Conservation (phyloP, 2,888 invertebrate genomes). For the Pandemis corylana region DNA sequence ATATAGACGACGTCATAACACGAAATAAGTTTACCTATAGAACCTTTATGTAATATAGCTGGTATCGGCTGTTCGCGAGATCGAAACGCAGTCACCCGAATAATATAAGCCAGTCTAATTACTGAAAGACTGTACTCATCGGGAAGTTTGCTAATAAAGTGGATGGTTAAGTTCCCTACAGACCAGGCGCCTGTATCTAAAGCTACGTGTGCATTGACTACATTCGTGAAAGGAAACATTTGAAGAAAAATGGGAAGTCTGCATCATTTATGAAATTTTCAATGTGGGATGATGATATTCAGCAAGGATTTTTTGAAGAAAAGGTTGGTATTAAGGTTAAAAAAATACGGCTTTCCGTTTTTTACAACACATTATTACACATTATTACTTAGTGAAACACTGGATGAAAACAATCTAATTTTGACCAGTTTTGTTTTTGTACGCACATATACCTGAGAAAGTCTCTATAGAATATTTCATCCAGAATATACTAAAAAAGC, state of each 20-base stretch:
- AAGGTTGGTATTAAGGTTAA: too few species aligned
- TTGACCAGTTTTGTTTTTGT: too few species aligned
- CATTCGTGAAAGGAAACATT: background rate
- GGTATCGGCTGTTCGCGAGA: conserved; percentile 51
- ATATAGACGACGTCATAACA: conserved; percentile 13
- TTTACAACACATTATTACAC: too few species aligned
- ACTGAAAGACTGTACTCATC: conserved; percentile 75
- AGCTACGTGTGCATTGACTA: conserved; percentile 47
- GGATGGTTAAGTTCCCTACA: conserved; percentile 71
- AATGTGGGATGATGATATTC: too few species aligned
- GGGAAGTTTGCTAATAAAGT: conserved; percentile 82
- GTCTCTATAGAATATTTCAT: too few species aligned
- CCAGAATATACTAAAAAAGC: too few species aligned
- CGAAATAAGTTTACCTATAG: conserved; percentile 19
- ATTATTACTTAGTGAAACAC: too few species aligned
- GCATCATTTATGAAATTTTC: background rate
- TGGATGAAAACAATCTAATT: too few species aligned
- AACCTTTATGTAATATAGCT: conserved; percentile 11
- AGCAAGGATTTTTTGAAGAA: too few species aligned
- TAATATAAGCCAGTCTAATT: conserved; percentile 78
- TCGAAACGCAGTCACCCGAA: conserved; percentile 68
- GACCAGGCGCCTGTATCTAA: conserved; percentile 53
- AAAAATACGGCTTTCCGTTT: too few species aligned
- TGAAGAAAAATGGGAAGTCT: background rate
- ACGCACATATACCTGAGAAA: too few species aligned